A percentile compares a stretch with the other conserved stretches of the same genome.
Conservation (phyloP, 2,113 vertebrate genomes). For the Sceloporus undulatus region DNA sequence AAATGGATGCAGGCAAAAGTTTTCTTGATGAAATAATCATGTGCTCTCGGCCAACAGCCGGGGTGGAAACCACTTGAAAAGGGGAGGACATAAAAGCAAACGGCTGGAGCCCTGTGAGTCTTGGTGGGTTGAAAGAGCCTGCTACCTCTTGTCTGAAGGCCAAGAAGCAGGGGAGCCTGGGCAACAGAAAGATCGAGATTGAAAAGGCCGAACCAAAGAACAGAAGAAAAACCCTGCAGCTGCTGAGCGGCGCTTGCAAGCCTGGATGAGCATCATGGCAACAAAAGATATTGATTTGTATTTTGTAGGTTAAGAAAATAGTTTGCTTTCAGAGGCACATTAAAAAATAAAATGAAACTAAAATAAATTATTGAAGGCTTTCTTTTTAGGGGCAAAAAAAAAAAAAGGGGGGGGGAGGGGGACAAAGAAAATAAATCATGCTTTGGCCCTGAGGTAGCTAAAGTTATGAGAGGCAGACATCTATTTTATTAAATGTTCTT, state of each 20-base stretch:
- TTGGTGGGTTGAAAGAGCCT: conserved; percentile 32
- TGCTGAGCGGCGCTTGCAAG: fast-evolving
- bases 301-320: conserved; percentile 34
- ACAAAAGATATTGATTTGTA: neutral
- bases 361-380: conserved; percentile 57
- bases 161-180: neutral
- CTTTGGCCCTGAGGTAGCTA: conserved; percentile 38
- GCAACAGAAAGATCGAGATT: neutral
- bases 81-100: conserved; percentile 33
- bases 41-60: conserved; percentile 46
- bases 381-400: neutral
- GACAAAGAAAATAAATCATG: neutral
- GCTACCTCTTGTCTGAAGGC: neutral
- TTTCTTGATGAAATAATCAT: conserved; percentile 70
- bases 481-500: neutral
- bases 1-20: conserved; percentile 61
- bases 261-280: conserved; percentile 31
- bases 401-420: neutral
- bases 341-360: conserved; percentile 45
- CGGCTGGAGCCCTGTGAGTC: neutral
- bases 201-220: fast-evolving
- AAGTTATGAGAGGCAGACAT: neutral
- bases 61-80: conserved; percentile 52
- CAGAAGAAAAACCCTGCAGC: conserved; percentile 11
- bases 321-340: neutral